These are phyloP conservation scores for Esox masquinongy DNA, from an alignment of 2,797 vertebrate genomes.

Conservation along the genomic window DNA sequence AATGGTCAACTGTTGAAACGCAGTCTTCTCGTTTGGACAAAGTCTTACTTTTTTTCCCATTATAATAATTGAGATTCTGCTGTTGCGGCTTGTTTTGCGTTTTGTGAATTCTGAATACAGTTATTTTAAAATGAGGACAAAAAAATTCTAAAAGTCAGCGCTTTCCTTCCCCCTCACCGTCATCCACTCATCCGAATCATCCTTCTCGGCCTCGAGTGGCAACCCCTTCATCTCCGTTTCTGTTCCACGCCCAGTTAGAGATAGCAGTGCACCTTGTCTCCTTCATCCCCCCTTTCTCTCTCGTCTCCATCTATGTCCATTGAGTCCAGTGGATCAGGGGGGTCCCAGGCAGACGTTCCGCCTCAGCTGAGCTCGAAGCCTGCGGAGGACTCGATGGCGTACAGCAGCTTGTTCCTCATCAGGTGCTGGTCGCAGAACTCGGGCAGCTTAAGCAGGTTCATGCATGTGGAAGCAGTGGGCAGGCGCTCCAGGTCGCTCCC, in stretches of 20 bases:
- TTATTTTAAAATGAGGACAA: constrained; percentile 53
- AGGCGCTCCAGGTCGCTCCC: constrained; percentile 92
- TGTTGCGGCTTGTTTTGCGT: constrained; percentile 30
- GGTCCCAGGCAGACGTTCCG: constrained; percentile 9
- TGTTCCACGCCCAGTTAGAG: constrained; percentile 36
- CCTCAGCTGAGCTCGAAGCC: constrained; percentile 97
- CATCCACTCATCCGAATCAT: not conserved
- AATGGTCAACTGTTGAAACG: constrained; percentile 29
- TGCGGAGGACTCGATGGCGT: constrained; percentile 95
- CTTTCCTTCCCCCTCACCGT: not conserved
- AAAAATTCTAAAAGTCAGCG: constrained; percentile 28
- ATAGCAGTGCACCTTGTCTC: constrained; percentile 54
- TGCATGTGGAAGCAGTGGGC: constrained; percentile 98
- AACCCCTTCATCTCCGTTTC: too few species aligned
- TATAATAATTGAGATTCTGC: constrained; percentile 28
- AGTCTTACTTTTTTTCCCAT: not conserved
- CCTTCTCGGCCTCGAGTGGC: not conserved
- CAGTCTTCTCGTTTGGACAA: constrained; percentile 10
- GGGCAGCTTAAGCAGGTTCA: constrained; percentile 98
- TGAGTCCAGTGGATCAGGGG: constrained; percentile 34
- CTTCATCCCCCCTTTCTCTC: constrained; percentile 9
- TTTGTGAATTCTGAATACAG: constrained; percentile 32
- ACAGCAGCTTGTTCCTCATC: constrained; percentile 95
- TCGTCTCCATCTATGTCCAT: not conserved
- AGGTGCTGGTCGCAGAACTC: constrained; percentile 92